These are phyloP conservation scores for Etheostoma cragini DNA, from an alignment of 2,113 vertebrate species.

Conservation along the genomic window DNA sequence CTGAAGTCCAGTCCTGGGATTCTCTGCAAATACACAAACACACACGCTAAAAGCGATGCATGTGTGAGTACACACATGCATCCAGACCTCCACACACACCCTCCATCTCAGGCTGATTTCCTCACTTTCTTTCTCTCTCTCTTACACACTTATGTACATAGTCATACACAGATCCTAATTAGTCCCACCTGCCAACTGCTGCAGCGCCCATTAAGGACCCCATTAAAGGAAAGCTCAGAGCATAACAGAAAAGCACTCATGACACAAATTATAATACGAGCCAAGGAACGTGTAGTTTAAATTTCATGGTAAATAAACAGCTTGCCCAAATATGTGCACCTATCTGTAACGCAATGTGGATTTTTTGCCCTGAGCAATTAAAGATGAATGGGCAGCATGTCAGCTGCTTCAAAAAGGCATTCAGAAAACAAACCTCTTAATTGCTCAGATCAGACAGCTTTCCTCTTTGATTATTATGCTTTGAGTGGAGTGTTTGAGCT, in stretches of 20 bases:
- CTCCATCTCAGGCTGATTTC: conserved; percentile 10
- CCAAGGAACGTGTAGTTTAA: conserved; percentile 39
- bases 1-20: conserved; percentile 35
- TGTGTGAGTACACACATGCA: conserved; percentile 29
- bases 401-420: conserved; percentile 47
- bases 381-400: conserved; percentile 69
- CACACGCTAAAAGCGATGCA: conserved; percentile 22
- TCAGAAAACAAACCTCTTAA: conserved; percentile 73
- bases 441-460: conserved; percentile 42
- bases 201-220: conserved; percentile 42
- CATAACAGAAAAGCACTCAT: conserved; percentile 39
- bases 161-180: conserved; percentile 58
- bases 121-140: conserved; percentile 9
- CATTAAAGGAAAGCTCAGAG: conserved; percentile 22
- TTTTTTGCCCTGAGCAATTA: conserved; percentile 43
- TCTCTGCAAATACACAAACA: conserved; percentile 33
- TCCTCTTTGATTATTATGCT: conserved; percentile 71
- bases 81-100: conserved; percentile 20
- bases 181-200: conserved; percentile 68
- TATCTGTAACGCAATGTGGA: conserved; percentile 40
- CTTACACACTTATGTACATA: not conserved
- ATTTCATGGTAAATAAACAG: conserved; percentile 71
- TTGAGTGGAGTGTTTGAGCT: conserved; percentile 43
- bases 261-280: conserved; percentile 56
- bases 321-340: conserved; percentile 40